Evolutionary conservation across 1,140 invertebrate species (phyloP).

Genomic region (Drosophila truncata): DNA sequence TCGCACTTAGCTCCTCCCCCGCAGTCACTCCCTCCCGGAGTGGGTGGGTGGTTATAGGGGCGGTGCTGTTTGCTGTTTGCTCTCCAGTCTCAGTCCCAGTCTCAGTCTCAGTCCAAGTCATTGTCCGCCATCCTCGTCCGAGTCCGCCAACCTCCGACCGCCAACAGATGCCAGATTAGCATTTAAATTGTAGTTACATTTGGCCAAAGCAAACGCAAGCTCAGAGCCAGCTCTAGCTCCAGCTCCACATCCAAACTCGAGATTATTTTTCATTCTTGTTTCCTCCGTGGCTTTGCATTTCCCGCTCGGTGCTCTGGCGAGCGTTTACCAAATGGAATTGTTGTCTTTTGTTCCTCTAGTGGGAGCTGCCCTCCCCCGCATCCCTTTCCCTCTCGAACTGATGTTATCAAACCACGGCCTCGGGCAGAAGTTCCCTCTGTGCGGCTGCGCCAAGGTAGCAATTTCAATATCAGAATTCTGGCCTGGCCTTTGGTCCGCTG

Average conservation of each 20-base stretch:
- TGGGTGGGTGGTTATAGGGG: slow-evolving; percentile 45
- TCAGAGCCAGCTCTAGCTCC: slow-evolving; percentile 48
- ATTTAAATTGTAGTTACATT: slow-evolving; percentile 83
- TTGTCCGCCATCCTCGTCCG: slow-evolving; percentile 50
- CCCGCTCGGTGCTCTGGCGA: slow-evolving; percentile 46
- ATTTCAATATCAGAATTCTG: slow-evolving; percentile 80
- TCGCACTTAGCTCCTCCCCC: slow-evolving; percentile 5
- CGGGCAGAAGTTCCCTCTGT: slow-evolving; percentile 66
- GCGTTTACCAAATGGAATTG: slow-evolving; percentile 81
- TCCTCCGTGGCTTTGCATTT: slow-evolving; percentile 56
- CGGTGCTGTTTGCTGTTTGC: slow-evolving; percentile 74
- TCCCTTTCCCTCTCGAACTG: slow-evolving; percentile 37
- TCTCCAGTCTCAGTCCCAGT: neutral
- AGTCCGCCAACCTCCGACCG: slow-evolving; percentile 62
- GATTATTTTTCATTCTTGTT: slow-evolving; percentile 78
- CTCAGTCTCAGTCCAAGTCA: slow-evolving; percentile 19
- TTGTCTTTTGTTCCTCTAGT: slow-evolving; percentile 72
- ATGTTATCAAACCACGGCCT: slow-evolving; percentile 72
- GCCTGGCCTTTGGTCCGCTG: slow-evolving; percentile 73
- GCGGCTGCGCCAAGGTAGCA: slow-evolving; percentile 69
- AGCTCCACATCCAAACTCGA: slow-evolving; percentile 54
- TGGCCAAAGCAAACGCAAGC: slow-evolving; percentile 54
- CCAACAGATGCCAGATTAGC: slow-evolving; percentile 81
- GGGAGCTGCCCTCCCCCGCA: slow-evolving; percentile 41
- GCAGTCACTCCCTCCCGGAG: slow-evolving; percentile 1